These are phyloP conservation scores for Epinotia bilunana DNA, from an alignment of 2,888 invertebrate species.

Conservation along the genomic window DNA sequence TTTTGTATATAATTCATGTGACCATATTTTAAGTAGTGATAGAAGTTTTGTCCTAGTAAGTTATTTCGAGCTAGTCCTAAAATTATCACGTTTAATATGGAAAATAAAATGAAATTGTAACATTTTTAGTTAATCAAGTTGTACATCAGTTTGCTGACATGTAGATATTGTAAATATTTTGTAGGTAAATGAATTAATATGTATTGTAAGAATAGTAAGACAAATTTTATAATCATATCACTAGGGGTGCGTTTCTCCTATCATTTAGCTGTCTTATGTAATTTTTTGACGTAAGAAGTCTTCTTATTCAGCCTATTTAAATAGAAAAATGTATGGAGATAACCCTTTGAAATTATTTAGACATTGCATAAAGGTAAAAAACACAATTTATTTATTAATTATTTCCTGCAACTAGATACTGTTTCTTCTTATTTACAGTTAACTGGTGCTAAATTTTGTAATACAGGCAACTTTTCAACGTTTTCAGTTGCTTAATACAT, in stretches of 20 bases:
- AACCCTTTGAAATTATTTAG: slow-evolving; percentile 58
- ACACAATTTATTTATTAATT: slow-evolving; percentile 51
- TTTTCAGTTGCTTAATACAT: neutral
- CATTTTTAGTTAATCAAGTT: slow-evolving; percentile 51
- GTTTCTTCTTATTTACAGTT: slow-evolving; percentile 48
- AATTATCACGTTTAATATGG: slow-evolving; percentile 63
- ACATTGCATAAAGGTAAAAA: slow-evolving; percentile 61
- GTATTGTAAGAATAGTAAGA: slow-evolving; percentile 69
- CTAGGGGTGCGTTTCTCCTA: slow-evolving; percentile 47
- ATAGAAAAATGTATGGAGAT: slow-evolving; percentile 34
- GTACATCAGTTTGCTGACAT: slow-evolving; percentile 70
- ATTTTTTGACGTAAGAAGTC: slow-evolving; percentile 17
- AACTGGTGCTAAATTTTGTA: slow-evolving; percentile 69
- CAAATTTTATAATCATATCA: slow-evolving; percentile 84
- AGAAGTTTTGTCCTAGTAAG: slow-evolving; percentile 80
- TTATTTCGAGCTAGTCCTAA: slow-evolving; percentile 82
- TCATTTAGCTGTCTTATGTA: slow-evolving; percentile 22
- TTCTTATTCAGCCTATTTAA: slow-evolving; percentile 30
- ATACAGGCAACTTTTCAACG: slow-evolving; percentile 4
- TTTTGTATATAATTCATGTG: slow-evolving; percentile 78
- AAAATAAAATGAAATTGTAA: slow-evolving; percentile 53
- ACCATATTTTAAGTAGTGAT: slow-evolving; percentile 74
- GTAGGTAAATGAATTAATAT: slow-evolving; percentile 69
- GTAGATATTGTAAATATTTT: slow-evolving; percentile 81
- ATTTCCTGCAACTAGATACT: slow-evolving; percentile 46